phyloP scores from a whole-genome alignment of 2,888 invertebrate genomes.

The Allophyes oxyacanthae region DNA sequence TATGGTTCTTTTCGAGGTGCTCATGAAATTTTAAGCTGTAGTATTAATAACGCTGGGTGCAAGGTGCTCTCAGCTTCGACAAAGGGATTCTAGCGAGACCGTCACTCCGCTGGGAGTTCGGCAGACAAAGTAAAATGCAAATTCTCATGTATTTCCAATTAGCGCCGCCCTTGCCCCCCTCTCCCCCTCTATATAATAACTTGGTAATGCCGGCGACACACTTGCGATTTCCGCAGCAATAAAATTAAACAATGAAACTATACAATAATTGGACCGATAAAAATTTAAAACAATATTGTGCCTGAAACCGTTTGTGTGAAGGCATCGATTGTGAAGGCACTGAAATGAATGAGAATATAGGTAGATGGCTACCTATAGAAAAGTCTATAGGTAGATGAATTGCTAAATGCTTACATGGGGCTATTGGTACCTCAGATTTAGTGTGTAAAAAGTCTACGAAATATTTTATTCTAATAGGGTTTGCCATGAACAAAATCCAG shows the following conservation, averaged over 20 bases:
- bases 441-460: no score
- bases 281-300: background rate
- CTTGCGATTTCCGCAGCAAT: slow-evolving; percentile 19
- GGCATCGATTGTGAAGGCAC: background rate
- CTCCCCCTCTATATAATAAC: slow-evolving; percentile 59
- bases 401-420: no score
- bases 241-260: slow-evolving; percentile 13
- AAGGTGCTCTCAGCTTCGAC: slow-evolving; percentile 61
- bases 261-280: background rate
- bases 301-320: background rate
- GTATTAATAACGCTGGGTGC: slow-evolving; percentile 39
- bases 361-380: no score
- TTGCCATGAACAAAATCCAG: no score
- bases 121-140: slow-evolving; percentile 86
- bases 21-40: slow-evolving; percentile 32
- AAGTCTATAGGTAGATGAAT: no score
- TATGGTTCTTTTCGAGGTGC: slow-evolving; percentile 9
- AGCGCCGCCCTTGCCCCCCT: slow-evolving; percentile 58
- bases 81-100: slow-evolving; percentile 71
- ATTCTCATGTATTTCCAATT: slow-evolving; percentile 87
- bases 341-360: background rate
- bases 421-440: no score
- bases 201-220: slow-evolving; percentile 40
- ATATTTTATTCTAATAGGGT: no score
- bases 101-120: slow-evolving; percentile 69